Conservation (phyloP, 2,113 vertebrate species). For the Scomber japonicus region DNA sequence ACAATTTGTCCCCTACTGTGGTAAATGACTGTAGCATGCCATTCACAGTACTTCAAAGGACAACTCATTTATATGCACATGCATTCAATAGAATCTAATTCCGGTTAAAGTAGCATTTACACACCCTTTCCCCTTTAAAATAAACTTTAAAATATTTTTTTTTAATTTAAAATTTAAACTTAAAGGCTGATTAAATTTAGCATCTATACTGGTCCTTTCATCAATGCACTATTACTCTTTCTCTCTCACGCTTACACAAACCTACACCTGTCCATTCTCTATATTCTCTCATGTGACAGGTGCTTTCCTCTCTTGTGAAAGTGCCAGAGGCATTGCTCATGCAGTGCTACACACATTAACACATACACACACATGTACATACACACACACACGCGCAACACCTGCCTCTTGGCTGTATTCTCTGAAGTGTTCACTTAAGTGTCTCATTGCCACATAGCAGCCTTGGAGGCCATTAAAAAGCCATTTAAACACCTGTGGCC, state of each 20-base stretch:
- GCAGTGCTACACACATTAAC: background rate
- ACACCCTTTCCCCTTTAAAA: too few relatives aligned
- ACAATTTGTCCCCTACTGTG: constrained; percentile 46
- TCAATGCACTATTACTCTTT: background rate
- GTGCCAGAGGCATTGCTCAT: constrained; percentile 39
- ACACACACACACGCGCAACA: constrained; percentile 28
- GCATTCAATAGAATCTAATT: background rate
- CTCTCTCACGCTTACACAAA: background rate
- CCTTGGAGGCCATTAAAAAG: constrained; percentile 64
- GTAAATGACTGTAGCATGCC: constrained; percentile 15
- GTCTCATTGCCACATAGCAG: constrained; percentile 49
- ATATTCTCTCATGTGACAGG: constrained; percentile 46
- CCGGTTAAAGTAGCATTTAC: background rate
- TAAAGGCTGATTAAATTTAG: background rate
- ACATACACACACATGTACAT: background rate
- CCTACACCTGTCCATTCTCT: constrained; percentile 43
- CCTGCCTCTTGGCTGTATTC: constrained; percentile 48
- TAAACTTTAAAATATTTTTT: too few relatives aligned
- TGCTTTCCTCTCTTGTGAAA: constrained; percentile 42
- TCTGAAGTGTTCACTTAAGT: constrained; percentile 52
- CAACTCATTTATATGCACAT: background rate
- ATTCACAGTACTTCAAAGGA: constrained; percentile 34
- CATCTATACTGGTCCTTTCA: background rate
- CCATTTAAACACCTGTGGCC: constrained; percentile 67
- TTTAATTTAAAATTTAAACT: too few relatives aligned